Evolutionary conservation across 2,113 vertebrate species (phyloP).

Genomic region (Drymodes brunneopygia): DNA sequence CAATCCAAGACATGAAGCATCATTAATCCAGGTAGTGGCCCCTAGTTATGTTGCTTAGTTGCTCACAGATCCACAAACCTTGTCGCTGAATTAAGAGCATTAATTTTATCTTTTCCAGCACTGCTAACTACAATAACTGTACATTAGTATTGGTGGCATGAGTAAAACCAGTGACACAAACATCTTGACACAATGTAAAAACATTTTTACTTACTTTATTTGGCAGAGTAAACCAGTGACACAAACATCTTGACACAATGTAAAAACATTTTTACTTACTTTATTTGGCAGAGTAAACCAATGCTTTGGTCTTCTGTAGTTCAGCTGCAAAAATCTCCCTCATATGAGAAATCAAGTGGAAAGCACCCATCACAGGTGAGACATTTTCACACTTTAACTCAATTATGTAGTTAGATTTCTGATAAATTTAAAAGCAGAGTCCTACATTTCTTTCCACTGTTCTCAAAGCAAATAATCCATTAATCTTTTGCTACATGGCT

Average conservation of each 20-base stretch:
- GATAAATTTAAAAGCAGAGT: neutral
- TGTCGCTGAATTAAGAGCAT: constrained; percentile 32
- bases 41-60: constrained; percentile 14
- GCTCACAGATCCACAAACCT: constrained; percentile 26
- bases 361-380: neutral
- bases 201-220: neutral
- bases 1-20: constrained; percentile 49
- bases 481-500: neutral
- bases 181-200: neutral
- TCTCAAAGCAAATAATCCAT: neutral
- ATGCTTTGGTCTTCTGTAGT: neutral
- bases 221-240: neutral
- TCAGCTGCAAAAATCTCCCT: neutral
- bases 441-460: neutral
- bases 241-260: neutral
- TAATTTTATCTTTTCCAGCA: constrained; percentile 18
- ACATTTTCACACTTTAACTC: neutral
- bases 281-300: neutral
- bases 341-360: neutral
- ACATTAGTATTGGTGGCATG: neutral
- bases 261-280: neutral
- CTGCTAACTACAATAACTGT: neutral
- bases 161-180: neutral
- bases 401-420: neutral
- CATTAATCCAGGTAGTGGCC: constrained; percentile 62